Conservation (phyloP, 2,113 vertebrate genomes). For the Caranx ignobilis region DNA sequence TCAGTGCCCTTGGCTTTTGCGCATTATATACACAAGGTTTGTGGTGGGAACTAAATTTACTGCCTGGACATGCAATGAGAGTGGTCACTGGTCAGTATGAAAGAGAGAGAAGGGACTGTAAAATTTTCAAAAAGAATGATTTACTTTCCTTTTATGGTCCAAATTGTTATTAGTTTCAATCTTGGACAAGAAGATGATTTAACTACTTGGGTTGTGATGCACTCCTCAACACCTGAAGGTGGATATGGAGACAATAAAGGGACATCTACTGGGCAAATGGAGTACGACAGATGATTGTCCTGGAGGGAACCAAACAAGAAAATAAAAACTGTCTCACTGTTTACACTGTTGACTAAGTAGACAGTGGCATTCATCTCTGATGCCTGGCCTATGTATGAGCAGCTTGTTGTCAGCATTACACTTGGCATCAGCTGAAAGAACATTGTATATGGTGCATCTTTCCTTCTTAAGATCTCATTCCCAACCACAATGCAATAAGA, state of each 20-base stretch:
- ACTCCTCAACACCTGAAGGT: not conserved
- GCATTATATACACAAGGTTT: too few relatives aligned
- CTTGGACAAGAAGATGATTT: too few relatives aligned
- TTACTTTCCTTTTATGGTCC: too few relatives aligned
- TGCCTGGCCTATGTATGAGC: not conserved
- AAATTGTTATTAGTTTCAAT: too few relatives aligned
- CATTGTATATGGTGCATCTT: not conserved
- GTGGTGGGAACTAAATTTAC: too few relatives aligned
- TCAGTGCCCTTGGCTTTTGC: too few relatives aligned
- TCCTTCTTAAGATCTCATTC: not conserved
- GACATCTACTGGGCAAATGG: not conserved
- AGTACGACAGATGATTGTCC: not conserved
- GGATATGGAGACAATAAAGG: not conserved
- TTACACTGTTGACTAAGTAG: not conserved
- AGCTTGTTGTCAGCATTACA: not conserved
- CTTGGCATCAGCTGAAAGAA: not conserved
- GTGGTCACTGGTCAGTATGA: too few relatives aligned
- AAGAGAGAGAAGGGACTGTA: too few relatives aligned
- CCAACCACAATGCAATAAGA: not conserved
- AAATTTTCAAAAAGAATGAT: too few relatives aligned
- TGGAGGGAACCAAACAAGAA: not conserved
- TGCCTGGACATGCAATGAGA: too few relatives aligned
- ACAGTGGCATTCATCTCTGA: not conserved
- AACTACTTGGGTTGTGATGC: too few relatives aligned
- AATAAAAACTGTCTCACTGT: not conserved